phyloP scores from a whole-genome alignment of 1,140 invertebrate genomes.

The Orius laevigatus region DNA sequence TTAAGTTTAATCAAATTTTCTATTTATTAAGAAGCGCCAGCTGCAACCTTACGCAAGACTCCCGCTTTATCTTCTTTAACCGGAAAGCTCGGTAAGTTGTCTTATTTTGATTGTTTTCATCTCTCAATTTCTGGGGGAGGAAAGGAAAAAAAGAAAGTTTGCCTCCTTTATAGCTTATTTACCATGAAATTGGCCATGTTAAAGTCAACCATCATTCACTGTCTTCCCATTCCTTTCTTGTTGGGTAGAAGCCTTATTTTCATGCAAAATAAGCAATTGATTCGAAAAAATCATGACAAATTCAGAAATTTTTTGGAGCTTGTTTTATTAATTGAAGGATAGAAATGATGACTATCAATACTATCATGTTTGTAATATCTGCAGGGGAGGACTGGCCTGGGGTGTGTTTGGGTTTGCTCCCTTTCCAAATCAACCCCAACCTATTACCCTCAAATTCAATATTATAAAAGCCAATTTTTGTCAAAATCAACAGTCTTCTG shows the following conservation, averaged over 20 bases:
- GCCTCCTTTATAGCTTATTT: neutral
- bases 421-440: too few species aligned
- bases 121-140: neutral
- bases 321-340: too few species aligned
- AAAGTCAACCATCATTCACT: neutral
- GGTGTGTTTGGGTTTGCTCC: too few species aligned
- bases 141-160: neutral
- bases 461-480: too few species aligned
- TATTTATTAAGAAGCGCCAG: constrained; percentile 44
- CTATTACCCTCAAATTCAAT: too few species aligned
- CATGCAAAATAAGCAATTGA: neutral
- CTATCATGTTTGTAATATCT: too few species aligned
- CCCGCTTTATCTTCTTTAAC: constrained; percentile 50
- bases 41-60: constrained; percentile 44
- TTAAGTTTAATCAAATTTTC: constrained; percentile 20
- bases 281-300: too few species aligned
- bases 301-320: too few species aligned
- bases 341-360: too few species aligned
- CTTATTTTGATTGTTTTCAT: neutral
- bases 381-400: too few species aligned
- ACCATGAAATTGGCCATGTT: neutral
- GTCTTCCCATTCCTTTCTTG: neutral
- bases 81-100: constrained; percentile 44
- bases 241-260: neutral
- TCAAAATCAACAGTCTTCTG: too few species aligned